Evolutionary conservation across 1,140 invertebrate species (phyloP), one percentile per base, ranked within the genome.

Genomic region (Drosophila nannoptera): DNA sequence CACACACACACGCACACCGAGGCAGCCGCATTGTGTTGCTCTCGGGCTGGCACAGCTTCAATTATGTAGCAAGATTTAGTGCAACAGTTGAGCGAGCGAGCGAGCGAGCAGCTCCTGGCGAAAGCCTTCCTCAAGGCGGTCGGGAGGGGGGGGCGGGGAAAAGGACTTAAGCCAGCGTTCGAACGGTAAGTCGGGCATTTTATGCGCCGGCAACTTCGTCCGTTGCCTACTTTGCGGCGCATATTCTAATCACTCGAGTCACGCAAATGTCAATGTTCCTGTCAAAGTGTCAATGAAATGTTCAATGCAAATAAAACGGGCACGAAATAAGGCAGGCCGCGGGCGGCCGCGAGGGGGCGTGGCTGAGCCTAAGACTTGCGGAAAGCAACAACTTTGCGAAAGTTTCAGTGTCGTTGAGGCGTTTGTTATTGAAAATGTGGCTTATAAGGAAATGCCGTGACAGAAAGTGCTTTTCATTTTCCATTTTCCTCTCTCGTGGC

Each of bases 231-330:
- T 71, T 71, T 54, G 62, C 56, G 69, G 73, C 73, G 77, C 77
- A 82, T 77, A 81, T 81, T 82, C 78, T 82, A 82, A 82, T 82
- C 78, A 82, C 78, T 81, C 71, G 66, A 82, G 78, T 83, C 78
- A 82, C 78, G 78, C 78, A 82, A 82, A 82, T 82, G 78, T 82
- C 78, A 82, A 82, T 82, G 74, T 68, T 77, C 78, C 78, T 82
- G 78, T 84, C 73, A 80, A 86, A 84, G 77, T 77, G 73, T 74
- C 73, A 84, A 83, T 84, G 81, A 84, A 80, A 80, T 84, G 80
- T 84, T 83, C 76, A 84, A 83, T 84, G 76, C 62, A 84, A 84
- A 84, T 84, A 80, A 83, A 83, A 83, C 78, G 77, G 67, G 73
- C 69, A 84, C 71, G 52, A 75, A 67, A 71, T 58, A 56, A 66